Base-by-base conservation (phyloP, 2,888 invertebrate genomes). In the Dorcus parallelipipedus region DNA sequence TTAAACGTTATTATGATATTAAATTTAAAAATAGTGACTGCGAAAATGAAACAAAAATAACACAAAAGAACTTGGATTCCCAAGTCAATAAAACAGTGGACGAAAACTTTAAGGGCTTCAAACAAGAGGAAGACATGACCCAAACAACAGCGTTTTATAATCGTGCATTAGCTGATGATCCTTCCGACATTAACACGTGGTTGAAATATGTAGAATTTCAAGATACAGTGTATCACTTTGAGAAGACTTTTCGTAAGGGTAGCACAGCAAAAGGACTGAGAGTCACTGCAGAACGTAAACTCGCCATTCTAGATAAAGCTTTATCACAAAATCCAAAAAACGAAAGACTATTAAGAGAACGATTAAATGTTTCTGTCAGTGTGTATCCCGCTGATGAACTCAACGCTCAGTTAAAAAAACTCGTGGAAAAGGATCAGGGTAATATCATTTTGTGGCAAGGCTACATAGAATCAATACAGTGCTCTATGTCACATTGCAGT, bases 401-500 rank as follows among this genome's bases (percentile, higher is more conserved):
- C 14, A 80, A 82, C 48, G 75, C 73, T 23, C 77, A 81, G 49
- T 66, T 85, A 14, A 78, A 79, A 66, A 69, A 67, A 45, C 68
- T 82, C 26, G 73, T 84, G 1, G 79, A 78, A 51, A 83, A 82
- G 70, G 81, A 83, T 67, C 75, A 78, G 47, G 73, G 72, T n/a
- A 77, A 79, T 61, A 77, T 78, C 26, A 75, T 78, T 49, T 70
- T 82, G 52, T 84, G 84, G 84, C 80, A 82, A 69, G 78, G 80
- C 39, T 80, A 80, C 54, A 80, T 84, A 23, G 81, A 80, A 71
- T 76, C 80, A 1, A 79, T 78, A 1, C 81, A 82, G 69, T 80
- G 79, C 60, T 86, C 86, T 0, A 84, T 87, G 81, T 84, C 86
- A 0, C 81, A 85, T 57, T 87, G 86, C 68, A 83, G 81, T 54